Percentiles rank a stretch among this genome's conserved stretches.
Conservation (phyloP, 2,797 vertebrate genomes). For the Lepus oiostolus region DNA sequence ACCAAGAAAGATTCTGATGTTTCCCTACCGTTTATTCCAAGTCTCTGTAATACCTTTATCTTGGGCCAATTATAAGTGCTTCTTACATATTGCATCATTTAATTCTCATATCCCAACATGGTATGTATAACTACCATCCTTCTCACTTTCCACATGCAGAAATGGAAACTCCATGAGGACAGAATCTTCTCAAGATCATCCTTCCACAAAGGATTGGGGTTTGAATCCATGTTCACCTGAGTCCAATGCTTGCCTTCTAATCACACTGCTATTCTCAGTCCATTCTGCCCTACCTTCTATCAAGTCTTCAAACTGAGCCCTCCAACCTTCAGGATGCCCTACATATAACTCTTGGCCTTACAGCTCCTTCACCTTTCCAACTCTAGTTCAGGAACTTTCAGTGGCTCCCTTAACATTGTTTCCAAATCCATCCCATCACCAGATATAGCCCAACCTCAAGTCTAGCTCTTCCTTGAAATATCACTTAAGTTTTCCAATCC, state of each 20-base stretch:
- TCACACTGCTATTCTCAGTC: background rate
- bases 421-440: background rate
- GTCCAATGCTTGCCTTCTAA: background rate
- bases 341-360: background rate
- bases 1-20: background rate
- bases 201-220: background rate
- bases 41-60: background rate
- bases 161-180: background rate
- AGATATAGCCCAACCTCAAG: background rate
- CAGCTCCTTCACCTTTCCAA: background rate
- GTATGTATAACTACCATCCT: background rate
- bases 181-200: background rate
- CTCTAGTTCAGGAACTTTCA: background rate
- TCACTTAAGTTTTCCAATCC: background rate
- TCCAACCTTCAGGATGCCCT: background rate
- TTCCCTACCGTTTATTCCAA: background rate
- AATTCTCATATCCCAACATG: background rate
- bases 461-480: background rate
- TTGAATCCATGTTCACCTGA: background rate
- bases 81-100: background rate
- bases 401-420: background rate
- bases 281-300: background rate
- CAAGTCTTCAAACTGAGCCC: background rate
- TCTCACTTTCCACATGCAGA: background rate
- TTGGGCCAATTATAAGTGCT: background rate